phyloP scores from a whole-genome alignment of 2,113 vertebrate species.

The Scortum barcoo region DNA sequence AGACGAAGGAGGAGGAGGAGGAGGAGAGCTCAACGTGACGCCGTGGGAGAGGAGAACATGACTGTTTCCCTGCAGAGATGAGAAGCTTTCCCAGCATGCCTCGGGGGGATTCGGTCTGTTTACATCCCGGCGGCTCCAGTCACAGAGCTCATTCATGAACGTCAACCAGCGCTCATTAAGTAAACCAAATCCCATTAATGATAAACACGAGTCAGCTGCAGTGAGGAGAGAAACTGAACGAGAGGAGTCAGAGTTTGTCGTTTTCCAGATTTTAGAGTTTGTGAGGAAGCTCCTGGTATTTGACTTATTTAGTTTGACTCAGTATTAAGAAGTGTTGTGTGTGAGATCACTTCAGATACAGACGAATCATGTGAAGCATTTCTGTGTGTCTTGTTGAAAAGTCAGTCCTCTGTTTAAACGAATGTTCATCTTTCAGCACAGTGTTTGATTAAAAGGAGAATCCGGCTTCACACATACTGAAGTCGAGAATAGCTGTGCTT shows the following conservation, averaged over 20 bases:
- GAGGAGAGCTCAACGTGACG: not conserved
- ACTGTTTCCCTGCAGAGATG: constrained; percentile 32
- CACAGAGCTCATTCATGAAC: constrained; percentile 27
- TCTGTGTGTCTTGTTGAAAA: not conserved
- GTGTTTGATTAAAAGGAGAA: no score
- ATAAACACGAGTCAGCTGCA: constrained; percentile 23
- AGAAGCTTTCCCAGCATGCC: constrained; percentile 61
- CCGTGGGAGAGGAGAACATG: constrained; percentile 42
- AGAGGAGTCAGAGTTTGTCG: not conserved
- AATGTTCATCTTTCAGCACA: no score
- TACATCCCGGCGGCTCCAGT: constrained; percentile 25
- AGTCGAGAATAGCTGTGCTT: no score
- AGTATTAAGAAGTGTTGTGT: not conserved
- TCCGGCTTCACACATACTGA: no score
- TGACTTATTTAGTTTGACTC: not conserved
- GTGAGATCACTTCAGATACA: not conserved
- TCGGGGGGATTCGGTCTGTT: constrained; percentile 32
- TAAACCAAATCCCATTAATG: constrained; percentile 11
- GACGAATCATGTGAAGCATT: not conserved
- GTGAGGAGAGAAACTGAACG: not conserved
- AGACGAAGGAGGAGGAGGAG: not conserved
- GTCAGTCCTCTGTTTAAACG: not conserved
- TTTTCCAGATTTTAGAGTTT: not conserved
- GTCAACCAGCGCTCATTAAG: constrained; percentile 11
- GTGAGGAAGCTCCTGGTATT: not conserved